Evolutionary conservation across 2,888 invertebrate genomes (phyloP).

Genomic region (Acronicta aceris): DNA sequence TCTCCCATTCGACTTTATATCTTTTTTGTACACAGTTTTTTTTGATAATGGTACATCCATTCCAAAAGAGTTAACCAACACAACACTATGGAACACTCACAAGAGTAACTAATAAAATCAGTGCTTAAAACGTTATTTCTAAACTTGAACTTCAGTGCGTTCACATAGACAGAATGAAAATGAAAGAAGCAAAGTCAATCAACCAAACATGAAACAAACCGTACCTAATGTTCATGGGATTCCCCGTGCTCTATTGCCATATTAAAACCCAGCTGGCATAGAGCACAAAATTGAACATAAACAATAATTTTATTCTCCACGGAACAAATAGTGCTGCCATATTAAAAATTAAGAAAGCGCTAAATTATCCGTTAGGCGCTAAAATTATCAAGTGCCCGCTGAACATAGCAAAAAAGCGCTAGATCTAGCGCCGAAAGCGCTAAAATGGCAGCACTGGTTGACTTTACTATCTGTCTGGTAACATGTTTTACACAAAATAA

Average conservation of each 20-base stretch:
- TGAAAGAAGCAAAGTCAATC: constrained; percentile 35
- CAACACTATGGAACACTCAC: constrained; percentile 35
- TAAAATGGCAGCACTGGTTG: too few species aligned
- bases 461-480: too few species aligned
- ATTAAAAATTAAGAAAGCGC: constrained; percentile 16
- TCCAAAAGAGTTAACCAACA: constrained; percentile 30
- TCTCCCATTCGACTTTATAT: constrained; percentile 37
- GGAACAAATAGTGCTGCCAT: constrained; percentile 30
- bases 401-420: too few species aligned
- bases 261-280: constrained; percentile 16
- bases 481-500: too few species aligned
- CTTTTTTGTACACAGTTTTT: constrained; percentile 27
- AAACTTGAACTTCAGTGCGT: constrained; percentile 38
- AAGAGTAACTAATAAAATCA: constrained; percentile 32
- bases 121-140: constrained; percentile 33
- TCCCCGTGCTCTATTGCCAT: constrained; percentile 8
- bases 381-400: too few species aligned
- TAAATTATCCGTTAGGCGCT: too few species aligned
- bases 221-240: background rate
- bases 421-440: too few species aligned
- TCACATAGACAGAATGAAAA: constrained; percentile 33
- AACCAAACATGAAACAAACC: constrained; percentile 31
- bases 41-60: constrained; percentile 32
- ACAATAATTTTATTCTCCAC: constrained; percentile 8
- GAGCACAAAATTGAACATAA: constrained; percentile 25